Evolutionary conservation across 2,888 invertebrate species (phyloP), one percentile per base, ranked within the genome.

Genomic region (Xanthorhoe designata): DNA sequence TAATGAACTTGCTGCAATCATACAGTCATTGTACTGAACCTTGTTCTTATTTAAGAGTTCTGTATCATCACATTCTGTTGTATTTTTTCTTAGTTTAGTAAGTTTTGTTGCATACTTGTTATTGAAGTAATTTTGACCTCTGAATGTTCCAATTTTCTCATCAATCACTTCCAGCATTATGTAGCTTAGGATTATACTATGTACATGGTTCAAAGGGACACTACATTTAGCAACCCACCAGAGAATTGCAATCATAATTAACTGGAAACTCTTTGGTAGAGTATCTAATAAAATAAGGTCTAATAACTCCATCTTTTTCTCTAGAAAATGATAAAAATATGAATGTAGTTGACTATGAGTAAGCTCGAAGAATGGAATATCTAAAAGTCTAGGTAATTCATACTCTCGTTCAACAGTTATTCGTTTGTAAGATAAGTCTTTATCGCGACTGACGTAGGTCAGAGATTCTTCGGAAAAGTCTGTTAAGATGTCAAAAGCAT

Each of bases 161-260:
- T 95, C 95, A 61, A 96, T 81, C 29, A 94, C 89, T 68, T 94
- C 94, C 57, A 95, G 84, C 77, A 94, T 88, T 69, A 96, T 86
- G 61, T 94, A 93, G 70, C 94, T 93, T 24, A 96, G 77, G 24
- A 95, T 77, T 49, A 96, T 68, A 66, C 96, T 92, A 76, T 95
- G 94, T 13, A 96, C 73, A 79, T 95, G 94, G 59, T 92, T 80
- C 47, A 84, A 69, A 0, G 93, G 87, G 0, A 91, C 79, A 75
- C 82, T 76, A 84, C 89, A 85, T 87, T 90, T 80, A 69, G 81
- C 49, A 76, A 89, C 94, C 95, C 96, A 96, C 90, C 94, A 96
- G 2, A 95, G 81, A 1, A 95, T 76, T 15, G 94, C 83, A 45
- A 95, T 86, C 74, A 96, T 86, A 76, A 94, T 95, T 38, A 96